Conservation (phyloP, 1,140 invertebrate genomes). For the Pararge aegeria region DNA sequence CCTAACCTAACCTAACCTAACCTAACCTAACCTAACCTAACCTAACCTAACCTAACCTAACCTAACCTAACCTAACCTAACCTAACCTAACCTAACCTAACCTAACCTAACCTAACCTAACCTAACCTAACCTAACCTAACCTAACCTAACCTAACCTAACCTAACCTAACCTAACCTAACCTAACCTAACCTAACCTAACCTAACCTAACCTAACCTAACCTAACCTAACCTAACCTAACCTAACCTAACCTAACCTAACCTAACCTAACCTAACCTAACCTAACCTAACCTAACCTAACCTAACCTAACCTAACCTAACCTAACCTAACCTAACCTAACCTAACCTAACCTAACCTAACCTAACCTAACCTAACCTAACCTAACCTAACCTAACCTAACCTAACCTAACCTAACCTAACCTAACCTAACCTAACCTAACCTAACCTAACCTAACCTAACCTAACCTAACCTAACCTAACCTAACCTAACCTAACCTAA, state of each 20-base stretch:
- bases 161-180: constrained; percentile 18
- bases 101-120: constrained; percentile 20
- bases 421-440: constrained; percentile 18
- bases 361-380: constrained; percentile 5
- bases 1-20: constrained; percentile 14
- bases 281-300: constrained; percentile 12
- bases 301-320: constrained; percentile 20
- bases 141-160: constrained; percentile 28
- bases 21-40: constrained; percentile 4
- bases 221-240: constrained; percentile 18
- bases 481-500: constrained; percentile 14
- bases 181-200: constrained; percentile 18
- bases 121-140: constrained; percentile 23
- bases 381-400: background rate
- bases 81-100: constrained; percentile 8
- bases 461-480: constrained; percentile 18
- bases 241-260: constrained; percentile 18
- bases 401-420: constrained; percentile 14
- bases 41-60: constrained; percentile 1
- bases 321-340: constrained; percentile 20
- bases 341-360: constrained; percentile 20
- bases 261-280: constrained; percentile 9
- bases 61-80: constrained; percentile 14
- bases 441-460: constrained; percentile 18
- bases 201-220: constrained; percentile 18